Conservation (phyloP, 2,888 invertebrate genomes). For the Ypsolopha sequella region DNA sequence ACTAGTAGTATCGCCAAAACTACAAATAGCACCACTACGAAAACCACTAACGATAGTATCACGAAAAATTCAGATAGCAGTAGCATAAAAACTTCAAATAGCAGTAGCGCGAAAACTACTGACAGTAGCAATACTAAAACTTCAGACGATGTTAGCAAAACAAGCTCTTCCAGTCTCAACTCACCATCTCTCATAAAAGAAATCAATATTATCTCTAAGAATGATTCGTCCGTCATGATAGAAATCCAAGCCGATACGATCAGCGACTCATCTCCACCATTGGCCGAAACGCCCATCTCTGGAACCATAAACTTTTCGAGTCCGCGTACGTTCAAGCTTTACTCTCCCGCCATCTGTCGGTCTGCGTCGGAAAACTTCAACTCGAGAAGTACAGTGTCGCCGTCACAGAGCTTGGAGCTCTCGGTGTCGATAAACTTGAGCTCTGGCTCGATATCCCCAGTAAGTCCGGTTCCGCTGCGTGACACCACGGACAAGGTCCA, state of each 20-base stretch:
- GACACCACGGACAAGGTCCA: conserved; percentile 59
- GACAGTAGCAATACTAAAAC: background rate
- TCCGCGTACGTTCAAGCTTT: conserved; percentile 33
- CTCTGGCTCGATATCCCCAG: conserved; percentile 35
- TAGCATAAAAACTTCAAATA: background rate
- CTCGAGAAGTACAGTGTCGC: conserved; percentile 17
- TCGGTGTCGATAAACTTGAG: conserved; percentile 30
- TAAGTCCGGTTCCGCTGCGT: too few relatives aligned
- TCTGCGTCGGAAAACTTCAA: conserved; percentile 56
- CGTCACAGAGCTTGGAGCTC: conserved; percentile 32
- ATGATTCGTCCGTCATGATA: background rate
- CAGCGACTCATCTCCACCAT: conserved; percentile 31
- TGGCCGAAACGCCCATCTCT: conserved; percentile 30
- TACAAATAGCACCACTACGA: background rate
- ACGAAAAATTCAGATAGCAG: background rate
- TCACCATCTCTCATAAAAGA: background rate
- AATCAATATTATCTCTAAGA: background rate
- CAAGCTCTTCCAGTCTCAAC: background rate
- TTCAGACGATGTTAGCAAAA: too few relatives aligned
- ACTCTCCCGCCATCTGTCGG: conserved; percentile 50
- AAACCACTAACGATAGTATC: background rate
- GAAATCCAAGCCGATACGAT: background rate
- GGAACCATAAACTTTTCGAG: conserved; percentile 14
- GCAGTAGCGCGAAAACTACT: too few relatives aligned
- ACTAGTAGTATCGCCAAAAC: background rate